A percentile compares a stretch with the other conserved stretches of the same genome.
These are phyloP conservation scores for Aleiodes alternator DNA, from an alignment of 2,888 invertebrate species.

Conservation along the genomic window DNA sequence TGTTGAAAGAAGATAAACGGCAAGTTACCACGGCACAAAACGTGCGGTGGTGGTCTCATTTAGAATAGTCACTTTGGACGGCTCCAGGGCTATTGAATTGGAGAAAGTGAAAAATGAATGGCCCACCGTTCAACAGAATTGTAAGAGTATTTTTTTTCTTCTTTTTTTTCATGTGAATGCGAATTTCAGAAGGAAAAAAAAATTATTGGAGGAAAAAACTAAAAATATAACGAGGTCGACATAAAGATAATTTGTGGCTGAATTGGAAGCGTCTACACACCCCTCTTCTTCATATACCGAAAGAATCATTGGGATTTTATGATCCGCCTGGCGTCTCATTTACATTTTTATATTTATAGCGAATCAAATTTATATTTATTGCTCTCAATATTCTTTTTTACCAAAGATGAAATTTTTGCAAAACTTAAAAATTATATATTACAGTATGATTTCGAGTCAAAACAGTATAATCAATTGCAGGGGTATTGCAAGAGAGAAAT, in stretches of 20 bases:
- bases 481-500: too few relatives aligned
- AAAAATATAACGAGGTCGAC: conserved; percentile 18
- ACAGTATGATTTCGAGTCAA: not conserved
- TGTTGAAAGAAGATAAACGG: conserved; percentile 32
- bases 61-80: conserved; percentile 40
- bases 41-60: conserved; percentile 34
- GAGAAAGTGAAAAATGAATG: conserved; percentile 33
- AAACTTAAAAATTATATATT: not conserved
- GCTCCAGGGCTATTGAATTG: conserved; percentile 29
- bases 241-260: conserved; percentile 18
- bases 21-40: conserved; percentile 28
- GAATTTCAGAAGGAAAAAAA: conserved; percentile 5
- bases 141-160: not conserved
- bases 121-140: too few relatives aligned
- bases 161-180: not conserved
- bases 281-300: conserved; percentile 46
- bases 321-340: conserved; percentile 59
- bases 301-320: conserved; percentile 46
- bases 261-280: conserved; percentile 13
- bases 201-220: not conserved
- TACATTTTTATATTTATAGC: conserved; percentile 71
- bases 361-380: conserved; percentile 60
- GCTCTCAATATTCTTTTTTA: conserved; percentile 43
- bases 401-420: not conserved
- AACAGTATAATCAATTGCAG: not conserved